A percentile compares a stretch with the other conserved stretches of the same genome.
phyloP scores from a whole-genome alignment of 2,888 invertebrate species.

The Sarcophaga subvicina region DNA sequence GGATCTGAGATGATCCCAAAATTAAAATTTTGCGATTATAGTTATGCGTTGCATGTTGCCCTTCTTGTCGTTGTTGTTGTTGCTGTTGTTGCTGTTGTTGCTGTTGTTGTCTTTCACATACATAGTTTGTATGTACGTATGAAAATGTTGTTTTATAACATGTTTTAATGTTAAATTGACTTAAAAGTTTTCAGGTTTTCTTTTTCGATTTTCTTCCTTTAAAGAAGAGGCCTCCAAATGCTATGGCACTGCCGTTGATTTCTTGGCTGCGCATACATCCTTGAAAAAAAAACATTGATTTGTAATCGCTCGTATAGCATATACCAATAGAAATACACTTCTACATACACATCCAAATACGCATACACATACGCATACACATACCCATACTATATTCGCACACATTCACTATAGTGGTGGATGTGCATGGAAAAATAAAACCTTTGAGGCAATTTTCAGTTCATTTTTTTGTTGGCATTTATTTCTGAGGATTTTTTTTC shows the following conservation, averaged over 20 bases:
- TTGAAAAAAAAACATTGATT: no score
- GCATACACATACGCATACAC: background rate
- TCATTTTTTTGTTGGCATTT: slow-evolving; percentile 33
- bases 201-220: slow-evolving; percentile 20
- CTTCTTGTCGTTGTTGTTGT: slow-evolving; percentile 8
- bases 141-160: slow-evolving; percentile 65
- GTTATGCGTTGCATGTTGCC: slow-evolving; percentile 58
- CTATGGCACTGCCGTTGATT: slow-evolving; percentile 21
- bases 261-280: slow-evolving; percentile 17
- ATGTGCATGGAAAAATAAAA: slow-evolving; percentile 47
- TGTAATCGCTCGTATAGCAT: no score
- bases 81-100: slow-evolving; percentile 7
- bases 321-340: no score
- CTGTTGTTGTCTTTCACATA: slow-evolving; percentile 37
- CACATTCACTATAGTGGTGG: background rate
- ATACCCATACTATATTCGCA: background rate
- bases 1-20: slow-evolving; percentile 66
- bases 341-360: no score
- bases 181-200: slow-evolving; percentile 67
- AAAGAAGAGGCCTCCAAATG: slow-evolving; percentile 35
- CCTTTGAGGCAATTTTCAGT: slow-evolving; percentile 60
- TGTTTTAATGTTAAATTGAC: slow-evolving; percentile 69
- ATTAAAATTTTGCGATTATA: slow-evolving; percentile 66
- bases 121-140: slow-evolving; percentile 24
- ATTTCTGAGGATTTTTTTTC: slow-evolving; percentile 41